Conservation (phyloP, 64 coral and sea anemone species). For the Platygyra sinensis region DNA sequence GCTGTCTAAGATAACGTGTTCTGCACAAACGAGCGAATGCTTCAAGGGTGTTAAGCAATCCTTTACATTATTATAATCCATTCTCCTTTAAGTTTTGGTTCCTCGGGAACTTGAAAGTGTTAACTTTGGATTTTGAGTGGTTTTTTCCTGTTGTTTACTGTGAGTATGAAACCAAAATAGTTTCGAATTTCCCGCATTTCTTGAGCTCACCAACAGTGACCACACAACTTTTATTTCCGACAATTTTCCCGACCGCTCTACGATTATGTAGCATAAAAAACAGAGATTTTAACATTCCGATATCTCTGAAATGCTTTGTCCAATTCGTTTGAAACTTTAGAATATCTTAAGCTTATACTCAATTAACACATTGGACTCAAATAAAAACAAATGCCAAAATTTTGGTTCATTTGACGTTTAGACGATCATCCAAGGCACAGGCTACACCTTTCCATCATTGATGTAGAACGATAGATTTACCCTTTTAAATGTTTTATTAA, state of each 20-base stretch:
- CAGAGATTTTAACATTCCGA: slow-evolving; percentile 44
- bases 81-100: slow-evolving; percentile 38
- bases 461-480: too few relatives aligned
- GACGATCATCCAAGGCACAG: too few relatives aligned
- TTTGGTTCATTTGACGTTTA: slow-evolving; percentile 11
- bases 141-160: slow-evolving; percentile 31
- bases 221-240: slow-evolving; percentile 57
- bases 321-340: slow-evolving; percentile 73
- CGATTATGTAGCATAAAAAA: neutral
- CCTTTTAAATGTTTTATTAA: too few relatives aligned
- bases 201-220: slow-evolving; percentile 45
- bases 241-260: neutral
- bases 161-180: slow-evolving; percentile 34
- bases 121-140: slow-evolving; percentile 60
- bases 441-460: too few relatives aligned
- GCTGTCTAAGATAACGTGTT: slow-evolving; percentile 35
- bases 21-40: slow-evolving; percentile 53
- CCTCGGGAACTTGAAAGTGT: slow-evolving; percentile 30
- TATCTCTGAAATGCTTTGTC: slow-evolving; percentile 56
- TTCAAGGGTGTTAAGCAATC: slow-evolving; percentile 26
- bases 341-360: slow-evolving; percentile 38
- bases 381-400: neutral
- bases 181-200: slow-evolving; percentile 4
- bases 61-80: slow-evolving; percentile 48
- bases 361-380: too few relatives aligned